These are phyloP conservation scores for Cheilosia pagana DNA, from an alignment of 2,888 invertebrate genomes.

Conservation along the genomic window DNA sequence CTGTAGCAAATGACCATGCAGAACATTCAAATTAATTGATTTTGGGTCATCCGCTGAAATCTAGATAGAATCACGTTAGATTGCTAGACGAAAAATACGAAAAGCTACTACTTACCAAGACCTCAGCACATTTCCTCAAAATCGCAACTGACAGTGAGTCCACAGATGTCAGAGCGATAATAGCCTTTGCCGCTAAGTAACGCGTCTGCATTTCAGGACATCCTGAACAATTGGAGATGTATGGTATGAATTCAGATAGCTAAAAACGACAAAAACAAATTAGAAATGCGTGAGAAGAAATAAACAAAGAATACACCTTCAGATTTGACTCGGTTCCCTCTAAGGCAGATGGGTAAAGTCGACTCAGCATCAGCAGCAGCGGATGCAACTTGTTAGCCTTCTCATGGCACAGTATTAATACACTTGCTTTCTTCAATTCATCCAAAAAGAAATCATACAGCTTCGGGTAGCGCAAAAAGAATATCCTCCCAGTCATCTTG, in stretches of 20 bases:
- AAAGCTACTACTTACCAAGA: conserved; percentile 74
- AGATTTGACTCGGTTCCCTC: conserved; percentile 89
- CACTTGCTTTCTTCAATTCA: conserved; percentile 81
- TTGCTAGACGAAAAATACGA: background rate
- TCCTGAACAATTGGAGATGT: conserved; percentile 86
- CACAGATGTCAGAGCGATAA: conserved; percentile 85
- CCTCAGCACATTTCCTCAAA: conserved; percentile 76
- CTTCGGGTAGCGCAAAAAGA: conserved; percentile 88
- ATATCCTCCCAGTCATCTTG: conserved; percentile 90
- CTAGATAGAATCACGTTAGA: conserved; percentile 52
- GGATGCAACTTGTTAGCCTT: conserved; percentile 88
- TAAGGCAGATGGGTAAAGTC: conserved; percentile 90
- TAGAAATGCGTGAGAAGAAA: background rate
- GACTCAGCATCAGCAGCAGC: conserved; percentile 89
- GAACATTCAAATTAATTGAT: conserved; percentile 74
- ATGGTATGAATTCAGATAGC: conserved; percentile 87
- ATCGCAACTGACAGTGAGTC: conserved; percentile 80
- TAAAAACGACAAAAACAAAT: conserved; percentile 81
- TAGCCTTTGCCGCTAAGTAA: conserved; percentile 89
- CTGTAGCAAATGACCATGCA: conserved; percentile 80
- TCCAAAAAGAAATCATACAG: conserved; percentile 85
- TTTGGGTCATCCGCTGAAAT: conserved; percentile 73
- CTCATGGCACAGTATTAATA: conserved; percentile 78
- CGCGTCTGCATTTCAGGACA: conserved; percentile 89
- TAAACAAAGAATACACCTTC: conserved; percentile 84